A percentile compares a stretch with the other conserved stretches of the same genome.
Conservation (phyloP, 1,140 invertebrate species). For the Drosophila ironensis region DNA sequence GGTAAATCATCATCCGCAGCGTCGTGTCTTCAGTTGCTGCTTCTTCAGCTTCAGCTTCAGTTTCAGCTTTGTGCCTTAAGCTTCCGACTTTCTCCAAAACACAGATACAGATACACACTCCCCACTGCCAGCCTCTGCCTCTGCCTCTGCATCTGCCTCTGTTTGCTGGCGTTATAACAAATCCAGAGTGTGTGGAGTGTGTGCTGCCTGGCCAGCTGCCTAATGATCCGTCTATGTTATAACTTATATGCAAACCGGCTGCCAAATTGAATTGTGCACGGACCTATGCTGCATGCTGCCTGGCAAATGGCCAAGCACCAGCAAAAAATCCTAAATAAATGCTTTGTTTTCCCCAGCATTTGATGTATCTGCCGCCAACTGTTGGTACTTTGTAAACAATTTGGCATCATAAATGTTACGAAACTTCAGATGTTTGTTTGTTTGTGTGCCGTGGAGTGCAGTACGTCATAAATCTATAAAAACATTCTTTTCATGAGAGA, state of each 20-base stretch:
- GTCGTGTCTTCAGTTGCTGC: conserved; percentile 44
- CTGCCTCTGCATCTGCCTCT: no score
- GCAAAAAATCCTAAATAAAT: conserved; percentile 26
- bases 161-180: conserved; percentile 64
- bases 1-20: conserved; percentile 10
- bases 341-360: conserved; percentile 17
- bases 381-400: conserved; percentile 48
- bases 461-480: neutral
- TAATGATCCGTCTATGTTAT: conserved; percentile 67
- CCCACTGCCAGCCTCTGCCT: no score
- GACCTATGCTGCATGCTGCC: conserved; percentile 43
- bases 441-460: neutral
- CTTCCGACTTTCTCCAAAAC: conserved; percentile 74
- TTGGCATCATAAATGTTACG: conserved; percentile 39
- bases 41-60: conserved; percentile 60
- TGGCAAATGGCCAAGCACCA: conserved; percentile 66
- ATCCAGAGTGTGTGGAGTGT: conserved; percentile 55
- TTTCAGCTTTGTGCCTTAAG: conserved; percentile 47
- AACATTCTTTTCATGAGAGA: neutral
- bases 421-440: conserved; percentile 14
- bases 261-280: conserved; percentile 70
- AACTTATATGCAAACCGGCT: conserved; percentile 67
- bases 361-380: conserved; percentile 48
- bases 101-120: conserved; percentile 34
- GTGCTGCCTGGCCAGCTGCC: conserved; percentile 61